phyloP scores from a whole-genome alignment of 2,113 vertebrate genomes.

The Hippocampus abdominalis region DNA sequence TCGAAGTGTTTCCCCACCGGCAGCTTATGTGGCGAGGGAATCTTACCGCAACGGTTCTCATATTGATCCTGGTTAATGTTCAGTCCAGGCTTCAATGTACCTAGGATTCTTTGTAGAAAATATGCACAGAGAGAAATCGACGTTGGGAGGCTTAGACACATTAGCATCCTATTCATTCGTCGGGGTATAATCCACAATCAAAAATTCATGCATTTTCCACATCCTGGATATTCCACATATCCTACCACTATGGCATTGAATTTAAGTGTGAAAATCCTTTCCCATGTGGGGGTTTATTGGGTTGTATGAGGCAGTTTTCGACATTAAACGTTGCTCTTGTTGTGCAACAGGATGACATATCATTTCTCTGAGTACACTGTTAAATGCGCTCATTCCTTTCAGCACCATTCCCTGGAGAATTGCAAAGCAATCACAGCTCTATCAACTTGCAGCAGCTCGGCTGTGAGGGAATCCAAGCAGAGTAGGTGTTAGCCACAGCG shows the following conservation, averaged over 20 bases:
- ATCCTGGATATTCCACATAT: background rate
- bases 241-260: background rate
- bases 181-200: conserved; percentile 16
- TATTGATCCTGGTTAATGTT: conserved; percentile 10
- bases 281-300: conserved; percentile 23
- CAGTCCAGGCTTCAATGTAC: conserved; percentile 4
- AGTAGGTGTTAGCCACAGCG: conserved; percentile 20
- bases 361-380: conserved; percentile 11
- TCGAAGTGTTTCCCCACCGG: background rate
- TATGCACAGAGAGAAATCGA: conserved; percentile 1
- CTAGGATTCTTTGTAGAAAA: background rate
- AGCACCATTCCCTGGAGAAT: conserved; percentile 31
- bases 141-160: conserved; percentile 14
- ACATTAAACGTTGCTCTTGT: conserved; percentile 1
- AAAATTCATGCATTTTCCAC: conserved; percentile 27
- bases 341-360: conserved; percentile 10
- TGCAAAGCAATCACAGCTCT: conserved; percentile 38
- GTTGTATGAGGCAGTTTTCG: conserved; percentile 7
- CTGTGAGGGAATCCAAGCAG: conserved; percentile 20
- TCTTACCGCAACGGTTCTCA: conserved; percentile 7
- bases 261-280: conserved; percentile 17
- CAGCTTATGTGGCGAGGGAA: background rate
- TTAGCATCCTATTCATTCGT: background rate
- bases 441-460: conserved; percentile 25
- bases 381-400: conserved; percentile 24